Conservation (phyloP, 2,888 invertebrate species). For the Luperina testacea region DNA sequence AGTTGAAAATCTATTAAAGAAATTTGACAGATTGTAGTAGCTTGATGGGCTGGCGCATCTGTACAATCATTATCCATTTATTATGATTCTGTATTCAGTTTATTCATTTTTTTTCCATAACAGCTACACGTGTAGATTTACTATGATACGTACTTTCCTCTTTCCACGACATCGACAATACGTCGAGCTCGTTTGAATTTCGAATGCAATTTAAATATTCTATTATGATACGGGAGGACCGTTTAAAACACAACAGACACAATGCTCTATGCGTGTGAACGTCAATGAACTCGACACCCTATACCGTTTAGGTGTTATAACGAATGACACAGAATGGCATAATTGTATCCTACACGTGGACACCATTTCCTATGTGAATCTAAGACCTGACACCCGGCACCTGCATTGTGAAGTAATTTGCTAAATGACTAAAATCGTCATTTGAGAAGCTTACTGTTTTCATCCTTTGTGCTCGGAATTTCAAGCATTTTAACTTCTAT, state of each 20-base stretch:
- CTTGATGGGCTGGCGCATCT: too few species aligned
- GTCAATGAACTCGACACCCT: constrained; percentile 49
- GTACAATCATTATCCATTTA: constrained; percentile 13
- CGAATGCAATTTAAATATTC: constrained; percentile 61
- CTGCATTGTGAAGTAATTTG: constrained; percentile 44
- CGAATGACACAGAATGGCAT: constrained; percentile 40
- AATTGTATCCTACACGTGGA: constrained; percentile 50
- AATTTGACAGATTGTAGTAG: too few species aligned
- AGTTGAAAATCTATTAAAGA: too few species aligned
- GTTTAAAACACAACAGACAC: constrained; percentile 45
- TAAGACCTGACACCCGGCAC: constrained; percentile 32
- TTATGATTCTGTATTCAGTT: constrained; percentile 27
- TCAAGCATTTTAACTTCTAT: constrained; percentile 11
- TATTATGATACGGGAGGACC: constrained; percentile 38
- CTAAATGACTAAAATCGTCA: constrained; percentile 27
- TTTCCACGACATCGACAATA: constrained; percentile 35
- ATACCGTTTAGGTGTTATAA: constrained; percentile 26
- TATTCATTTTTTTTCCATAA: constrained; percentile 33
- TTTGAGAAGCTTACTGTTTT: constrained; percentile 17
- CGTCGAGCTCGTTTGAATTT: constrained; percentile 39
- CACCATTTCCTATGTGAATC: constrained; percentile 55
- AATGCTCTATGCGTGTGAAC: constrained; percentile 28
- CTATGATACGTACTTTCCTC: constrained; percentile 23
- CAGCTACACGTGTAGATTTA: constrained; percentile 32
- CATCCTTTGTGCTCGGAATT: constrained; percentile 3